Evolutionary conservation across 92 coral and sea anemone species (phyloP), one percentile per base, ranked within the genome.

Genomic region (Actinernus sp.): DNA sequence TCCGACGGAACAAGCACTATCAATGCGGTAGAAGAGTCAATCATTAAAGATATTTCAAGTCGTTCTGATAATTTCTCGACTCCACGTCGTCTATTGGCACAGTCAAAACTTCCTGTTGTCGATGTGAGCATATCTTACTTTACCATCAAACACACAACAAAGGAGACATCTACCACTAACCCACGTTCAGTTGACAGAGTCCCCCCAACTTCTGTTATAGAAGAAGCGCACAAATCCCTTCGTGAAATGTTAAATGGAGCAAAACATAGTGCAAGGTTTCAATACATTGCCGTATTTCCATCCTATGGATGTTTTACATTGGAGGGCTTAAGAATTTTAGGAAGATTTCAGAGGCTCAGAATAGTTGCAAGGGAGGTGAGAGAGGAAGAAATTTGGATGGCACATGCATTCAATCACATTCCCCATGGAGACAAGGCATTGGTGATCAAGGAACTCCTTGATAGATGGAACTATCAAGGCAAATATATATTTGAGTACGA

Each of bases 371-470:
- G 19, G 34, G 74, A 76, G 31, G 75, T 56, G 11, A 45, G 28
- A 31, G 57, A 31, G 26, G 61, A 76, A 58, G 33, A 4, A 41
- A 44, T 33, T 36, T 76, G 83, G 83, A 16, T 76, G 38, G 65
- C 39, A 19, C 20, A 17, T 25, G 83, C 74, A 20, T 65, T 56
- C 29, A 39, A 24, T 40, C 1, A 34, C 19, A 27, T 52, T 36
- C 22, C 30, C 31, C 12, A 56, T 32, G 18, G 13, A 14, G 67
- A 34, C 43, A 12, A 49, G 45, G 32, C 0, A 16, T 21, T 31
- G 41, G 78, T 71, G 16, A 58, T 48, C 24, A 2, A 38, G 23
- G 78, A 47, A 57, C 41, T 71, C 23, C 29, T 71, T 31, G 33
- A 60, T 31, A 46, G 52, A 26, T 17, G 66, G 7, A 57, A 16